Conservation (phyloP, 2,113 vertebrate species). For the Ceyx melanurus region DNA sequence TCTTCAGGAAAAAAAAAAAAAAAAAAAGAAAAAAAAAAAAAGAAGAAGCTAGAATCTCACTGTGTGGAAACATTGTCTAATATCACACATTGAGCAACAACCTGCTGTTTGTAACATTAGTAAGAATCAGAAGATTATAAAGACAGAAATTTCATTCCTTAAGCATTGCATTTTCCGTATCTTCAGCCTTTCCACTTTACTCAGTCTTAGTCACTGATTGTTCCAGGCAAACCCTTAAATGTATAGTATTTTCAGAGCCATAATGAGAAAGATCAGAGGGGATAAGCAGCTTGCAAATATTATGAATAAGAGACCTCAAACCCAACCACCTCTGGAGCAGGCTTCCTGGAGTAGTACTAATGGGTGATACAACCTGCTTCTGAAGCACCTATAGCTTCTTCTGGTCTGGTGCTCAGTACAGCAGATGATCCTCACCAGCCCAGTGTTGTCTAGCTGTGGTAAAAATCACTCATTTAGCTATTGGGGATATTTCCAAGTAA, state of each 20-base stretch:
- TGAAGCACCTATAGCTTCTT: neutral
- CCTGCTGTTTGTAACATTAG: conserved; percentile 43
- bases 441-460: neutral
- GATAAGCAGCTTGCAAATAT: neutral
- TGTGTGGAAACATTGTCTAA: conserved; percentile 60
- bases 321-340: neutral
- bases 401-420: neutral
- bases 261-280: neutral
- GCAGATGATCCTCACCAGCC: neutral
- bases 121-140: conserved; percentile 51
- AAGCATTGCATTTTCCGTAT: conserved; percentile 42
- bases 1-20: neutral
- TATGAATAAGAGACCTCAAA: neutral
- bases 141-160: conserved; percentile 49
- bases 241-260: conserved; percentile 5
- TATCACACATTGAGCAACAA: conserved; percentile 49
- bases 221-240: conserved; percentile 13
- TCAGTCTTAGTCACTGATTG: conserved; percentile 49
- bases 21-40: neutral
- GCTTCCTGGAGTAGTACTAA: neutral
- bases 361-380: accelerated
- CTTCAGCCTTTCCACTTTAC: conserved; percentile 60
- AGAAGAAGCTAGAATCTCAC: neutral
- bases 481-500: neutral
- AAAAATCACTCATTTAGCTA: neutral